Percentiles rank a stretch among this genome's conserved stretches.
Evolutionary conservation across 2,888 invertebrate species (phyloP).

Genomic region (Margaritifera margaritifera): DNA sequence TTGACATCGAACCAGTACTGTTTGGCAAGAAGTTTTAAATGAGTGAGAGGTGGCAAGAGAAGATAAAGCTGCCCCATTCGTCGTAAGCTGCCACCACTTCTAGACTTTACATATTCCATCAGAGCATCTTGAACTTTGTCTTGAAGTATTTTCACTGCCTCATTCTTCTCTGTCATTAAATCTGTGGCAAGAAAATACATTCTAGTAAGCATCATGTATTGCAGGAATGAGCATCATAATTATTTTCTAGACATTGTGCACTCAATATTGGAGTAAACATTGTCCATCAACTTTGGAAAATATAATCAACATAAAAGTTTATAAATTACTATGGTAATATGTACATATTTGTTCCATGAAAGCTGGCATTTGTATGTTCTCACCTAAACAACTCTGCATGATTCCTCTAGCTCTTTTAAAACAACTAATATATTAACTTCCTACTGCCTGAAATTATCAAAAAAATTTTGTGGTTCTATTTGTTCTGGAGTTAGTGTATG

Average conservation of each 20-base stretch:
- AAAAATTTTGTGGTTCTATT: no score
- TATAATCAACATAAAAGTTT: no score
- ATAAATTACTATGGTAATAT: no score
- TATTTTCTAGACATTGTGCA: not conserved
- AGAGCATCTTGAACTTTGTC: slow-evolving; percentile 90
- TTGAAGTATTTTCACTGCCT: slow-evolving; percentile 88
- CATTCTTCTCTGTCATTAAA: slow-evolving; percentile 89
- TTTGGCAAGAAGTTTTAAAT: slow-evolving; percentile 90
- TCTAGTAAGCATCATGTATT: not conserved
- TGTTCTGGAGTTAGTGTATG: no score
- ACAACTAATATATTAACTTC: no score
- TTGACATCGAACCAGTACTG: slow-evolving; percentile 92
- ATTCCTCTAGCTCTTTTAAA: no score
- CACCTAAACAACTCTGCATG: no score
- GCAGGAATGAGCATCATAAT: not conserved
- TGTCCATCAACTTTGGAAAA: no score
- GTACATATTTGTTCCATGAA: no score
- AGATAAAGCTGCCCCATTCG: slow-evolving; percentile 85
- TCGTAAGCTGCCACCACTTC: slow-evolving; percentile 77
- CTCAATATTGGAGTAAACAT: not conserved
- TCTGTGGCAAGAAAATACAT: slow-evolving; percentile 77
- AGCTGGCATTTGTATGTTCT: no score
- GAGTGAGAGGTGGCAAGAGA: slow-evolving; percentile 89
- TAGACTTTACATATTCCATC: slow-evolving; percentile 87
- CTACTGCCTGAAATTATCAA: no score